Base-by-base conservation (phyloP, 2,797 vertebrate genomes). In the Crenuchus spilurus region DNA sequence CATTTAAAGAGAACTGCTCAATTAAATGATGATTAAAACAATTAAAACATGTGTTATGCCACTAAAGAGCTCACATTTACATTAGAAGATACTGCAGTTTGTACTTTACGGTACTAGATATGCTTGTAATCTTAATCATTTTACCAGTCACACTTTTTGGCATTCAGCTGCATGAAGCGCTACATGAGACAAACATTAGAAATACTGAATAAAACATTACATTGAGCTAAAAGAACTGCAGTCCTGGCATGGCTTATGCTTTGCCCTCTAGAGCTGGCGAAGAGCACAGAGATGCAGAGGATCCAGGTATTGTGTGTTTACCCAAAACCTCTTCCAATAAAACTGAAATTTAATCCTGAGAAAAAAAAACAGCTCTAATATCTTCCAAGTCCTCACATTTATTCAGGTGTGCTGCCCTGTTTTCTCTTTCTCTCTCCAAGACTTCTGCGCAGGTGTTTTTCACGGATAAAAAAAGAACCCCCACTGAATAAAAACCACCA, bases 171-270 rank as follows among this genome's bases (percentile, higher is more conserved):
- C 26, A 64, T n/a, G 20, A 61, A 33, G 18, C 37, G 4, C 58
- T 61, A 11, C 35, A 41, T 41, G 41, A 64, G 9, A 64, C 28
- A 46, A 16, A 46, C 16, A 30, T 42, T 46, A 48, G 9, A 48
- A 64, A 46, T 64, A 46, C n/a, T 64, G 62, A 64, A 64, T 64
- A 46, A 64, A 64, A 64, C 41, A 64, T 30, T 26, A 30, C 9
- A 41, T 16, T 30, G 22, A 28, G 16, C 9, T 44, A 16, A 48
- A 48, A 20, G 16, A 31, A 46, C 18, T 30, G 24, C 60, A 46
- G 24, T 13, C 22, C 24, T 44, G 60, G 22, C 39, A n/a, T 16
- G 1, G 14, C 16, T 48, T 13, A 64, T 18, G 41, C 26, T 30
- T 5, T 46, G 16, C 62, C 42, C 48, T 48, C 62, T 7, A 46